A percentile compares a stretch with the other conserved stretches of the same genome.
phyloP scores from a whole-genome alignment of 2,888 invertebrate species.

The Euproctis similis region DNA sequence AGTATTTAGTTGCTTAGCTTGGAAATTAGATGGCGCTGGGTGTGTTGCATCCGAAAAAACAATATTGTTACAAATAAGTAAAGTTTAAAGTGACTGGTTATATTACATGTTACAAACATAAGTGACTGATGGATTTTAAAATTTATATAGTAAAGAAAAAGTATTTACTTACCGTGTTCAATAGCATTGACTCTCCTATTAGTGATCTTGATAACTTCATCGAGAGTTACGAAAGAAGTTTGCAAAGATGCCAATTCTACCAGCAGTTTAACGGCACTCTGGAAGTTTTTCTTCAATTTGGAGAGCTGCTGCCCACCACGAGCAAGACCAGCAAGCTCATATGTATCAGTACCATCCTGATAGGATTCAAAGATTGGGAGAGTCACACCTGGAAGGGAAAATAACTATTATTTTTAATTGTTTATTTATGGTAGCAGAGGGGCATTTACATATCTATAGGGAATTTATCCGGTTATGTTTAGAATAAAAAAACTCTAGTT shows the following conservation, averaged over 20 bases:
- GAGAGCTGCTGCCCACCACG: conserved; percentile 98
- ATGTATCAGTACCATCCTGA: conserved; percentile 96
- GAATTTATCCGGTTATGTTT: too few relatives aligned
- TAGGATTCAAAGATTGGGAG: conserved; percentile 96
- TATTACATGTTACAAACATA: too few relatives aligned
- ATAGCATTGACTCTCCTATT: conserved; percentile 99
- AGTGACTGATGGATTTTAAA: too few relatives aligned
- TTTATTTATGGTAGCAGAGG: too few relatives aligned
- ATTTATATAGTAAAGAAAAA: too few relatives aligned
- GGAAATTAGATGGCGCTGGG: too few relatives aligned
- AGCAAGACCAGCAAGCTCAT: conserved; percentile 96
- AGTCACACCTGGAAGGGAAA: conserved; percentile 96
- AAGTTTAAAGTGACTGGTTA: too few relatives aligned
- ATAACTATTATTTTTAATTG: conserved; percentile 13
- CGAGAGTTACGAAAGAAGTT: conserved; percentile 98
- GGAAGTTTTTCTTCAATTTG: conserved; percentile 98
- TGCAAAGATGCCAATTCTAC: conserved; percentile 98
- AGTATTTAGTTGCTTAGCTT: too few relatives aligned
- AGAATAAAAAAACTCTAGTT: too few relatives aligned
- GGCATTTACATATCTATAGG: too few relatives aligned
- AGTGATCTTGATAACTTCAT: conserved; percentile 99
- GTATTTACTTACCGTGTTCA: conserved; percentile 86
- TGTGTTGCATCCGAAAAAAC: too few relatives aligned
- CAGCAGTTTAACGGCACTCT: conserved; percentile 94
- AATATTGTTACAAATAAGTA: too few relatives aligned